phyloP scores from a whole-genome alignment of 2,888 invertebrate species.

The Cephus rjabovi region DNA sequence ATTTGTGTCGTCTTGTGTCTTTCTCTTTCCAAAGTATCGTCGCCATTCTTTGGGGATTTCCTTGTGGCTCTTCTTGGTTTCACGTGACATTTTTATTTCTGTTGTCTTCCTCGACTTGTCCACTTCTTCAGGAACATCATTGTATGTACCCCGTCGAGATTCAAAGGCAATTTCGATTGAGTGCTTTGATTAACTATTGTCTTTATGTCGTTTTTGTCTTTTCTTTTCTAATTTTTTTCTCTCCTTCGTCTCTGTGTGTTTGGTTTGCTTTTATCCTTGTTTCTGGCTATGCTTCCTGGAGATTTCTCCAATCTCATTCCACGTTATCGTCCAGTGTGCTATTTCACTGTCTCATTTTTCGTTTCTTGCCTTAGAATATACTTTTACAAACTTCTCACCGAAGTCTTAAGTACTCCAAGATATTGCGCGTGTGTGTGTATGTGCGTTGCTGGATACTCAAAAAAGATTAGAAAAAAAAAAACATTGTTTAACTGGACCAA shows the following conservation, averaged over 20 bases:
- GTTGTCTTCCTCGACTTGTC: not conserved
- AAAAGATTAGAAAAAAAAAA: not conserved
- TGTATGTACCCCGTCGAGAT: not conserved
- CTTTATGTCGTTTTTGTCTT: slow-evolving; percentile 2
- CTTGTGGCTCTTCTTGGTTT: not conserved
- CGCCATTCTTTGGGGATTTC: not conserved
- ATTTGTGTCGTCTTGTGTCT: not conserved
- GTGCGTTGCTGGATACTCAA: not conserved
- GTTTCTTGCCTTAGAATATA: not conserved
- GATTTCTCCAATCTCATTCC: not conserved
- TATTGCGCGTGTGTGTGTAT: not conserved
- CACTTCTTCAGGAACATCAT: not conserved
- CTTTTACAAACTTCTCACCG: not conserved
- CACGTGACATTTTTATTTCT: not conserved
- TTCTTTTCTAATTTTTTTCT: slow-evolving; percentile 5
- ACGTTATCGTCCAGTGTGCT: not conserved
- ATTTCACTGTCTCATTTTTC: not conserved
- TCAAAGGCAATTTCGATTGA: not conserved
- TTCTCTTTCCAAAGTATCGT: not conserved
- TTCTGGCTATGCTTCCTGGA: not conserved
- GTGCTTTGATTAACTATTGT: not conserved
- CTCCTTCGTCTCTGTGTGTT: not conserved
- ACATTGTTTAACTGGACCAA: not conserved
- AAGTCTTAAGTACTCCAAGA: not conserved
- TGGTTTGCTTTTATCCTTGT: not conserved